Percentiles rank a stretch among this genome's conserved stretches.
Conservation (phyloP, 2,113 vertebrate species). For the Rhombomys opimus region DNA sequence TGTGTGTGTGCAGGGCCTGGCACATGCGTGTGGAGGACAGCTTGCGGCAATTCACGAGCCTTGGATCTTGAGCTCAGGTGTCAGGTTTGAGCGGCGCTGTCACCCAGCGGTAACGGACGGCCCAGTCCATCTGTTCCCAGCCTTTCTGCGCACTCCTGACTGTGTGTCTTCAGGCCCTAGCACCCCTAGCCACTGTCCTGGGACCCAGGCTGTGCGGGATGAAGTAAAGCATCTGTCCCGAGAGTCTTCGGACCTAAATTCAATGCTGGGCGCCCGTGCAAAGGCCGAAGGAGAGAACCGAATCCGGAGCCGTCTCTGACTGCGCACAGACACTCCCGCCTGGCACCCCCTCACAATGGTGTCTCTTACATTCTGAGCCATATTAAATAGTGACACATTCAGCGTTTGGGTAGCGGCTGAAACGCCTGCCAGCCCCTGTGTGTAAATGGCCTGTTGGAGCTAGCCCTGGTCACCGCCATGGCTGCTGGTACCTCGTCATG, state of each 20-base stretch:
- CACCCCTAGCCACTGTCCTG: background rate
- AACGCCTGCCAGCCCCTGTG: background rate
- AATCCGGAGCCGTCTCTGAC: background rate
- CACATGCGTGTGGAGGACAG: background rate
- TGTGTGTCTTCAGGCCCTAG: background rate
- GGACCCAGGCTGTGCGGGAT: background rate
- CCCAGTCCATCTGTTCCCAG: background rate
- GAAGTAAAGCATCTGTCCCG: no score
- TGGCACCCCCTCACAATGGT: background rate
- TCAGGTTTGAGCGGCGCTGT: background rate
- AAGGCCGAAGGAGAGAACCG: background rate
- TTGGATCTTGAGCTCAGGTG: background rate
- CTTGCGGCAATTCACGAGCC: background rate
- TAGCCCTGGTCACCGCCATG: background rate
- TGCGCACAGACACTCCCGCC: no score
- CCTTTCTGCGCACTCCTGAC: background rate
- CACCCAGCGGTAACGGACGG: no score
- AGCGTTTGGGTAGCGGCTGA: background rate
- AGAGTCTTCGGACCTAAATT: background rate
- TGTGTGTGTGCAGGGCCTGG: no score
- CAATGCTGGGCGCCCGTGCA: no score
- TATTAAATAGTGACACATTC: background rate
- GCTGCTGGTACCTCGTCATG: background rate
- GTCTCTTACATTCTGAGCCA: background rate
- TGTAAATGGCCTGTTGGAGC: background rate